phyloP scores from a whole-genome alignment of 1,140 invertebrate species.

The Cherax quadricarinatus region DNA sequence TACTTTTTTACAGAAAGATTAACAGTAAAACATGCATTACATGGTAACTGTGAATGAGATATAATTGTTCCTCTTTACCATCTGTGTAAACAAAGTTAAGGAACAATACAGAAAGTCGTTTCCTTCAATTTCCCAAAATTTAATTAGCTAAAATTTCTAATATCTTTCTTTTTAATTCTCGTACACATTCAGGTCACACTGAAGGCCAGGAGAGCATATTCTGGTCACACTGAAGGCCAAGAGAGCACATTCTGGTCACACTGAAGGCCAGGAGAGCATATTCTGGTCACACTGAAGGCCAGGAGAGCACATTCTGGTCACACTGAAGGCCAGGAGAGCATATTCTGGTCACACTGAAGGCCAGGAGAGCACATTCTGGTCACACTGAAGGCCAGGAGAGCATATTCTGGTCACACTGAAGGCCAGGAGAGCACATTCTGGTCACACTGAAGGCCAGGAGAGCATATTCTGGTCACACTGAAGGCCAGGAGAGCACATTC shows the following conservation, averaged over 20 bases:
- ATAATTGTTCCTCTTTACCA: neutral
- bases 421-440: constrained; percentile 23
- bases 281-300: constrained; percentile 15
- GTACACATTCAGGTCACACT: constrained; percentile 16
- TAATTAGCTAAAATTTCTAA: constrained; percentile 42
- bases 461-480: constrained; percentile 29
- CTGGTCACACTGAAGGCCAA: constrained; percentile 19
- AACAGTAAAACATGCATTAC: neutral
- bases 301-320: constrained; percentile 24
- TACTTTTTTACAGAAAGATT: neutral
- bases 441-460: constrained; percentile 22
- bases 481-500: constrained; percentile 19
- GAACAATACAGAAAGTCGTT: constrained; percentile 15
- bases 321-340: constrained; percentile 30
- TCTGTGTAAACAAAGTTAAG: constrained; percentile 22
- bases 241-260: constrained; percentile 27
- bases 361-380: constrained; percentile 22
- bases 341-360: constrained; percentile 17
- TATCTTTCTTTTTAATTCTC: constrained; percentile 48
- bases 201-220: constrained; percentile 16
- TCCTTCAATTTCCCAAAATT: constrained; percentile 34
- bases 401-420: constrained; percentile 27
- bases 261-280: constrained; percentile 25
- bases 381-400: constrained; percentile 23
- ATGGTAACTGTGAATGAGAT: neutral